Evolutionary conservation across 2,888 invertebrate species (phyloP).

Genomic region (Calameuta pallipes): DNA sequence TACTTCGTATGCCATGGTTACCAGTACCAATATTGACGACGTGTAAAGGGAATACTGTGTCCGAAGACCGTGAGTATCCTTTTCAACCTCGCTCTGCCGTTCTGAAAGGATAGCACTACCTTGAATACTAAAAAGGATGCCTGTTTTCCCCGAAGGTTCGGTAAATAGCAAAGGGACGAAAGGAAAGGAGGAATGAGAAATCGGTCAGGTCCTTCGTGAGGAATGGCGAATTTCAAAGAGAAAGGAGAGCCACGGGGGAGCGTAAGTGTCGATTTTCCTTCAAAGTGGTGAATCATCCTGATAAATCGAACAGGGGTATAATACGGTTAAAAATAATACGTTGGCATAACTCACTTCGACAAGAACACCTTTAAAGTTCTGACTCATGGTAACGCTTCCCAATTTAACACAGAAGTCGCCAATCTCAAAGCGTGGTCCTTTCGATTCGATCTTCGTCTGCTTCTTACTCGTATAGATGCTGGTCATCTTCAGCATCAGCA

Average conservation of each 20-base stretch:
- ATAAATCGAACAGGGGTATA: neutral
- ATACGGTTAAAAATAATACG: neutral
- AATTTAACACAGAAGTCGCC: conserved; percentile 95
- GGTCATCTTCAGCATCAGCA: conserved; percentile 89
- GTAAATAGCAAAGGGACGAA: neutral
- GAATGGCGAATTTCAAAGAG: neutral
- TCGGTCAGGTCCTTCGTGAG: neutral
- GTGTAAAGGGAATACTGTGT: neutral
- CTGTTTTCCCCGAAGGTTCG: neutral
- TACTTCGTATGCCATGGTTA: neutral
- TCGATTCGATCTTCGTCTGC: conserved; percentile 88
- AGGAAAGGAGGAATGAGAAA: neutral
- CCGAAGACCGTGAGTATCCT: neutral
- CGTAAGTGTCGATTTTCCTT: neutral
- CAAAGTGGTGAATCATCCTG: neutral
- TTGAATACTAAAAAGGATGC: neutral
- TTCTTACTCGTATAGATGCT: conserved; percentile 91
- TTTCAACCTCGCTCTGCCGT: neutral
- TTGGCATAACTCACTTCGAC: conserved; percentile 76
- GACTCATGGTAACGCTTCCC: conserved; percentile 92
- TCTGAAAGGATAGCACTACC: neutral
- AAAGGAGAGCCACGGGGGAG: neutral
- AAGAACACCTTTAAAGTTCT: conserved; percentile 92
- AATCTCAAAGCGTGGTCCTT: conserved; percentile 87
- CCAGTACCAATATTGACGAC: neutral